Conservation (phyloP, 2,888 invertebrate genomes). For the Eupithecia tripunctaria region DNA sequence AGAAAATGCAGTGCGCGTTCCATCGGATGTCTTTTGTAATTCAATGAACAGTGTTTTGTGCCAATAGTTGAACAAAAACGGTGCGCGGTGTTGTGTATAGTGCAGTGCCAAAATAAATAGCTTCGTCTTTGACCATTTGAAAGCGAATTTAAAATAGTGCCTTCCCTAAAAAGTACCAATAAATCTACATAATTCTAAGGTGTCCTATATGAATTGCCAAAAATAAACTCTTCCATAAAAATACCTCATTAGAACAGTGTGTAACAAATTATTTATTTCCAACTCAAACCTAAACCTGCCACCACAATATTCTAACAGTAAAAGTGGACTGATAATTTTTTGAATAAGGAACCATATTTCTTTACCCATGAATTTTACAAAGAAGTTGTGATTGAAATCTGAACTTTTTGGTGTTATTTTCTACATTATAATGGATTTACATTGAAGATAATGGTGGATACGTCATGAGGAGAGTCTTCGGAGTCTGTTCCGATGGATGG, state of each 20-base stretch:
- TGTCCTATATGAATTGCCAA: slow-evolving; percentile 13
- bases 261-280: background rate
- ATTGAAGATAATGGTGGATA: slow-evolving; percentile 3
- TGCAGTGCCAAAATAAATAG: slow-evolving; percentile 58
- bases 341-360: background rate
- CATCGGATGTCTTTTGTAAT: slow-evolving; percentile 54
- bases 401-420: slow-evolving; percentile 5
- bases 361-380: background rate
- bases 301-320: background rate
- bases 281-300: background rate
- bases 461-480: slow-evolving; percentile 81
- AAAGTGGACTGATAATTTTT: slow-evolving; percentile 19
- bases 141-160: slow-evolving; percentile 15
- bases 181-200: background rate
- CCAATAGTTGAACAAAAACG: slow-evolving; percentile 57
- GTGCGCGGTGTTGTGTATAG: slow-evolving; percentile 51
- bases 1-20: slow-evolving; percentile 37
- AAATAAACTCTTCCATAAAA: slow-evolving; percentile 4
- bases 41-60: slow-evolving; percentile 46
- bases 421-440: background rate
- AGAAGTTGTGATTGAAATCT: background rate
- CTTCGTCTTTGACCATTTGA: slow-evolving; percentile 27
- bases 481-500: slow-evolving; percentile 83
- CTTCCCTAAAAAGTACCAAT: slow-evolving; percentile 1
- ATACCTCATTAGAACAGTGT: background rate